Percentiles rank a stretch among this genome's conserved stretches.
Conservation (phyloP, 2,797 vertebrate species). For the Clarias pachynema region DNA sequence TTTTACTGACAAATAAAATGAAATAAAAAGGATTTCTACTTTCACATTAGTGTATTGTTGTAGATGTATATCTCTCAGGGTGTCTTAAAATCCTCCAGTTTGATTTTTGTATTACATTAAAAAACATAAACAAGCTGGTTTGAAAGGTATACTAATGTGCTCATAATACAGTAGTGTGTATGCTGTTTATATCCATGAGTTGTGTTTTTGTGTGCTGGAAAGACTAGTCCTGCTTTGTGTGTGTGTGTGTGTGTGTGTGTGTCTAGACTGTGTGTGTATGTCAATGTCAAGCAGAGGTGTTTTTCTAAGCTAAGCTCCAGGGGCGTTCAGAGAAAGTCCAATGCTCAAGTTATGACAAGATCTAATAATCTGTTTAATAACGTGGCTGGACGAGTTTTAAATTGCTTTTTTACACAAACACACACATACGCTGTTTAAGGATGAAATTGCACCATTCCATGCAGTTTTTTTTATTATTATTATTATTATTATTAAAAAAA, state of each 20-base stretch:
- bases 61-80: too few relatives aligned
- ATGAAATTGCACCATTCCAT: constrained; percentile 54
- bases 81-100: neutral
- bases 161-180: neutral
- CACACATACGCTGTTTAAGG: neutral
- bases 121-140: neutral
- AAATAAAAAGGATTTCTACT: neutral
- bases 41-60: neutral
- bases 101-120: neutral
- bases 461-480: constrained; percentile 47
- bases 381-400: neutral
- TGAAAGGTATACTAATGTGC: neutral
- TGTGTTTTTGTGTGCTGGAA: neutral
- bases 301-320: constrained; percentile 37
- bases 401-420: neutral
- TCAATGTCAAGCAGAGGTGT: constrained; percentile 78
- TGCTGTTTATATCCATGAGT: too few relatives aligned
- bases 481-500: too few relatives aligned
- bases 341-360: neutral
- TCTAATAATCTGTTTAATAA: neutral
- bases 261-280: constrained; percentile 24
- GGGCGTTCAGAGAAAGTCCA: neutral
- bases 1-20: neutral
- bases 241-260: neutral
- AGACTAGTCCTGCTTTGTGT: neutral